Base-by-base conservation (phyloP, 2,113 vertebrate species). In the Parotia lawesii region DNA sequence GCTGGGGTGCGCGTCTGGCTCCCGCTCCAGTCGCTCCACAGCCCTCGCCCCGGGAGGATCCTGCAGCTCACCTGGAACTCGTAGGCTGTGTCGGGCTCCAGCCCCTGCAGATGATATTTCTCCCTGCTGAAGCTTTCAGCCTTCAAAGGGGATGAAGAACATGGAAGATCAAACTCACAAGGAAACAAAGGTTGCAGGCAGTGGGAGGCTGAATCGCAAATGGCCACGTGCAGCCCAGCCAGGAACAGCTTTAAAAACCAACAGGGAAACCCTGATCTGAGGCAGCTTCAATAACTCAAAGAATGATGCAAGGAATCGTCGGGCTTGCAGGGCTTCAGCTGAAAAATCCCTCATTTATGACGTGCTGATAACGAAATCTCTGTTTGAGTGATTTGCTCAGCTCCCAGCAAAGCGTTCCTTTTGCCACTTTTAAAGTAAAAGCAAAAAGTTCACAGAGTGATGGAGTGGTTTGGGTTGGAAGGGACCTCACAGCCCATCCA, bases 61-160 rank as follows among this genome's bases (percentile, higher is more conserved):
- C 85, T 97, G 15, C 97, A 97, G 72, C 98, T 97, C 78, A 81
- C 80, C 86, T 98, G 97, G 82, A 98, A 98, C 90, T 98, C 90
- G 8, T 98, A 98, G 35, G 88, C 61, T 40, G 96, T 97, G 33
- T 96, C 87, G 6, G 98, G 98, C 71, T 97, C 93, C 94, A 98
- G 95, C 47, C 58, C 88, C 16, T 90, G 21, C 12, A 98, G 65
- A 0, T 24, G 29, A 4, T 82, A 67, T 25, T 54, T 93, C 64
- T 80, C 87, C 20, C 83, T 64, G 27, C 47, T 73, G 20, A 84
- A 48, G 45, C 22, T 76, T 66, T 83, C 92, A 22, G 97, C 93
- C 98, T 98, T 82, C 44, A 54, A 66, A 4, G 21, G 70, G 71
- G 89, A 12, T 3, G 45, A 31, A 66, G 37, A 17, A n/a, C 2